Conservation (phyloP, 2,888 invertebrate genomes). For the Mesorhabditis sp. region DNA sequence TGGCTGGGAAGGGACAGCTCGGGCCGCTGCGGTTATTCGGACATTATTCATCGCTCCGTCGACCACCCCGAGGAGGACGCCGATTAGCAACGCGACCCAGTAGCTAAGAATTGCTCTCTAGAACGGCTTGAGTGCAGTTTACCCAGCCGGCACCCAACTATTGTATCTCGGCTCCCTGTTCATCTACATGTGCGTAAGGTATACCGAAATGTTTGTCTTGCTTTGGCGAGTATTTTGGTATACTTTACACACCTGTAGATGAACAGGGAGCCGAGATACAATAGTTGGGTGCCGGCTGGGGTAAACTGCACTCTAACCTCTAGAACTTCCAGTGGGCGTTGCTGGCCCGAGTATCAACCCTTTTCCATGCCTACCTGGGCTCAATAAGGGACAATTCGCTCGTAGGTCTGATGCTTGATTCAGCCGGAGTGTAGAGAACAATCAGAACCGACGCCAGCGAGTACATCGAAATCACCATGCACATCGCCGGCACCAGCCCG, state of each 20-base stretch:
- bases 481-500: slow-evolving; percentile 32
- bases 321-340: too few relatives aligned
- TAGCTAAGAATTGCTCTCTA: neutral
- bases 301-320: too few relatives aligned
- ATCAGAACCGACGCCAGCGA: slow-evolving; percentile 16
- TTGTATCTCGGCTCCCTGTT: too few relatives aligned
- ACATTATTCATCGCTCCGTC: slow-evolving; percentile 33
- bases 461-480: slow-evolving; percentile 18
- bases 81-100: slow-evolving; percentile 24
- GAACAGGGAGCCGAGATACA: too few relatives aligned
- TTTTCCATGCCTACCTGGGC: neutral
- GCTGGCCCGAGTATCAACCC: too few relatives aligned
- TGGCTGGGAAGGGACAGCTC: slow-evolving; percentile 26
- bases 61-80: slow-evolving; percentile 27
- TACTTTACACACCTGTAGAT: too few relatives aligned
- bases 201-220: too few relatives aligned
- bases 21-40: slow-evolving; percentile 29
- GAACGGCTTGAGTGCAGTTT: too few relatives aligned
- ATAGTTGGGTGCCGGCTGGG: too few relatives aligned
- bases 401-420: slow-evolving; percentile 29
- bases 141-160: too few relatives aligned
- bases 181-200: too few relatives aligned
- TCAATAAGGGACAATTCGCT: neutral
- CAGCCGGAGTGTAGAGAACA: slow-evolving; percentile 26
- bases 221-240: too few relatives aligned